Conservation (phyloP, 1,140 invertebrate species). For the Drosophila seguyi region DNA sequence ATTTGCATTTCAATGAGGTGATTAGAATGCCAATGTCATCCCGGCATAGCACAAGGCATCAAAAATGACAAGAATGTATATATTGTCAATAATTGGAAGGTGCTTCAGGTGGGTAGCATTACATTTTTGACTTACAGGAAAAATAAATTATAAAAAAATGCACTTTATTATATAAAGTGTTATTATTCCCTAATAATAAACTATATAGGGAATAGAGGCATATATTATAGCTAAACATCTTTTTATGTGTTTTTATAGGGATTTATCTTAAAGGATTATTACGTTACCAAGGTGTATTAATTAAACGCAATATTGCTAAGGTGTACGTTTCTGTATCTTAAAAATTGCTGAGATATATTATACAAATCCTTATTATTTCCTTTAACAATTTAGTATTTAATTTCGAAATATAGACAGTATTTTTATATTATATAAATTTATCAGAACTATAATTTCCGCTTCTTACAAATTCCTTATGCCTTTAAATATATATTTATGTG, state of each 20-base stretch:
- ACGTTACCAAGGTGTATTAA: too few species aligned
- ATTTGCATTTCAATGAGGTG: slow-evolving; percentile 82
- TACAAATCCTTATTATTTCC: too few species aligned
- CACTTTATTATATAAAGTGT: too few species aligned
- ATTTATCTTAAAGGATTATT: too few species aligned
- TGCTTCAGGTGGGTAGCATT: slow-evolving; percentile 3
- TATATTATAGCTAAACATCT: too few species aligned
- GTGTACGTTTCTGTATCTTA: too few species aligned
- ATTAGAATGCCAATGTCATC: slow-evolving; percentile 68
- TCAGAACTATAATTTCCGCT: neutral
- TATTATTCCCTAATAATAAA: too few species aligned
- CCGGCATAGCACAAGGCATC: slow-evolving; percentile 22
- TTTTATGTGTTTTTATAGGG: too few species aligned
- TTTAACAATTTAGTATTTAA: neutral
- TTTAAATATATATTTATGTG: neutral
- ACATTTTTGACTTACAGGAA: neutral
- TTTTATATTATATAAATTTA: neutral
- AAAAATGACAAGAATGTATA: slow-evolving; percentile 18
- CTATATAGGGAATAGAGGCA: too few species aligned
- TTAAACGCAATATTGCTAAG: too few species aligned
- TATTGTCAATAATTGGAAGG: slow-evolving; percentile 30
- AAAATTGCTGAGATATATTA: too few species aligned
- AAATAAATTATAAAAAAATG: neutral
- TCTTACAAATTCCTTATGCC: neutral
- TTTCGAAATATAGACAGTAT: accelerated